Evolutionary conservation across 2,888 invertebrate species (phyloP).

Genomic region (Nomada fucata): DNA sequence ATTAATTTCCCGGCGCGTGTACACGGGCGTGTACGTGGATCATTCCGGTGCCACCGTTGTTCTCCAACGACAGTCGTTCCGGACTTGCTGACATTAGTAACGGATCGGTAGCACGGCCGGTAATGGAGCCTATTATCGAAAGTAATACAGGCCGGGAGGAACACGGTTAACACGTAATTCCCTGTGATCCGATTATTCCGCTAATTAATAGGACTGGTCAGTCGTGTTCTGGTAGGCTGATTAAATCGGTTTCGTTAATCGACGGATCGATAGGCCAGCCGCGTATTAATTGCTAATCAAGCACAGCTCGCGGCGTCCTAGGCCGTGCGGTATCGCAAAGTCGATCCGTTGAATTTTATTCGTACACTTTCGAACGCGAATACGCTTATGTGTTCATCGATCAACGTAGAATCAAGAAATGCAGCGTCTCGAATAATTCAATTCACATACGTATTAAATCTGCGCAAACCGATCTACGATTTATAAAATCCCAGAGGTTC

Average conservation of each 20-base stretch:
- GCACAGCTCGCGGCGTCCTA: slow-evolving; percentile 16
- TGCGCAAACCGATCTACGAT: too few species aligned
- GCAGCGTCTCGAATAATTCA: too few species aligned
- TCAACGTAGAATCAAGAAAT: not conserved
- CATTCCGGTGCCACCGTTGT: slow-evolving; percentile 5
- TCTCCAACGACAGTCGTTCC: slow-evolving; percentile 17
- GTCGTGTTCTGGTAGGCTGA: slow-evolving; percentile 60
- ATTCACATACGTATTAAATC: too few species aligned
- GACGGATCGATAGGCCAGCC: slow-evolving; percentile 53
- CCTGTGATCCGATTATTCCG: slow-evolving; percentile 73
- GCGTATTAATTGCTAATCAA: slow-evolving; percentile 68
- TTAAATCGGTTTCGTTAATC: slow-evolving; percentile 71
- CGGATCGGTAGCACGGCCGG: slow-evolving; percentile 55
- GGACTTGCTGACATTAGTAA: slow-evolving; percentile 60
- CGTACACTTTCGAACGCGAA: too few species aligned
- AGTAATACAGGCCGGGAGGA: slow-evolving; percentile 64
- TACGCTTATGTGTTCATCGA: too few species aligned
- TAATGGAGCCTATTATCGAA: slow-evolving; percentile 70
- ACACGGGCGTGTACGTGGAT: not conserved
- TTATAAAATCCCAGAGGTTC: too few species aligned
- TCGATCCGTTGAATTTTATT: not conserved
- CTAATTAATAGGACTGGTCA: slow-evolving; percentile 71
- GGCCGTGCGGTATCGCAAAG: slow-evolving; percentile 16
- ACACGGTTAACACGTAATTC: slow-evolving; percentile 66
- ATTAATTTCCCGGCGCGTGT: slow-evolving; percentile 42